Percentiles rank a stretch among this genome's conserved stretches.
These are phyloP conservation scores for Solenopsis fugax DNA, from an alignment of 1,140 invertebrate species.

Conservation along the genomic window DNA sequence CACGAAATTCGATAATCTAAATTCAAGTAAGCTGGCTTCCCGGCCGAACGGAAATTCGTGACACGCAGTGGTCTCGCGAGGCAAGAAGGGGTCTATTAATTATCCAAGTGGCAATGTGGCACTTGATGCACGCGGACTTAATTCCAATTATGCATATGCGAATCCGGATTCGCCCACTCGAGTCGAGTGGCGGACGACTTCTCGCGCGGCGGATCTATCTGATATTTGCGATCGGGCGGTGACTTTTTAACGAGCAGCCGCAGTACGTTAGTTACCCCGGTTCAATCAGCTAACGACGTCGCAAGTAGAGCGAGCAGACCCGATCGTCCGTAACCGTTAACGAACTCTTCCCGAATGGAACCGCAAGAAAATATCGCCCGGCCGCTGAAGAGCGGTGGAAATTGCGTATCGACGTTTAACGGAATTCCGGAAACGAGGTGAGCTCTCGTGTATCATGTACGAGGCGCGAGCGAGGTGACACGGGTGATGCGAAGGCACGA, in stretches of 20 bases:
- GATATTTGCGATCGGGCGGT: conserved; percentile 14
- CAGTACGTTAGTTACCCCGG: conserved; percentile 39
- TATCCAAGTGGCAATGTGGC: background rate
- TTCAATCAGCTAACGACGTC: conserved; percentile 58
- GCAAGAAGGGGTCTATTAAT: conserved; percentile 11
- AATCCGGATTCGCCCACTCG: background rate
- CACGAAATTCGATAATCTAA: background rate
- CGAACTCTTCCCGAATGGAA: conserved; percentile 35
- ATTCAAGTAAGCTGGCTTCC: background rate
- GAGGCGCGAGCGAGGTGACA: background rate
- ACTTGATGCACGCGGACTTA: conserved; percentile 8
- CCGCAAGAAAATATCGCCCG: conserved; percentile 41
- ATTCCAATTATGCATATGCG: conserved; percentile 26
- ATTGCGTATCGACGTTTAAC: conserved; percentile 42
- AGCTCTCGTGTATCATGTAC: background rate
- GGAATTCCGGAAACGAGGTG: background rate
- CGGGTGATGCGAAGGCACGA: background rate
- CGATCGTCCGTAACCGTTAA: conserved; percentile 55
- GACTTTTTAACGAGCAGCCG: conserved; percentile 51
- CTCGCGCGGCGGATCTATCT: background rate
- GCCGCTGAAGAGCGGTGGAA: conserved; percentile 1
- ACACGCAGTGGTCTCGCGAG: background rate
- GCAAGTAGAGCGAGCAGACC: conserved; percentile 6
- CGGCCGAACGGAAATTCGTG: background rate
- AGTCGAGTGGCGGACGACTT: background rate